phyloP scores from a whole-genome alignment of 1,140 invertebrate species.

The Procambarus clarkii region DNA sequence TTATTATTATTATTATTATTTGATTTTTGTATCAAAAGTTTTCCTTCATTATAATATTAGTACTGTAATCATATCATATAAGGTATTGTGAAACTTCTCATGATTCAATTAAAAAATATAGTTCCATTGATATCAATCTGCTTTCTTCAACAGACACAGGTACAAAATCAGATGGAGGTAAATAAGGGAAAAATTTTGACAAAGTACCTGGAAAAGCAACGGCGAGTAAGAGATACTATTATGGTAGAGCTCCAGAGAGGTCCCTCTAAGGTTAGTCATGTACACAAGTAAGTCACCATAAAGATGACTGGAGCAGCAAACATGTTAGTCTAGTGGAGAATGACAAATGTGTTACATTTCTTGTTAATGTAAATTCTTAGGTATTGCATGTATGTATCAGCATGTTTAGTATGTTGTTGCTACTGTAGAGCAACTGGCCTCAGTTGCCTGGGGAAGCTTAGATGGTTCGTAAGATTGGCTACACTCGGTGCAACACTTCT shows the following conservation, averaged over 20 bases:
- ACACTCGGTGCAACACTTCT: too few species aligned
- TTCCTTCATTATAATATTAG: too few species aligned
- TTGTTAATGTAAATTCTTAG: not conserved
- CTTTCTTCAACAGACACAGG: constrained; percentile 83
- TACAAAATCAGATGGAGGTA: constrained; percentile 84
- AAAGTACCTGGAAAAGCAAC: constrained; percentile 88
- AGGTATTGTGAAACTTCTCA: too few species aligned
- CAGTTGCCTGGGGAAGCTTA: too few species aligned
- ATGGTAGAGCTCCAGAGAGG: constrained; percentile 78
- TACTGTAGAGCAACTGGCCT: not conserved
- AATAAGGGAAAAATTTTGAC: constrained; percentile 85
- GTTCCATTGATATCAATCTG: constrained; percentile 35
- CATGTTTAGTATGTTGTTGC: not conserved
- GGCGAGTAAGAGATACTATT: constrained; percentile 84
- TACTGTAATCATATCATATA: too few species aligned
- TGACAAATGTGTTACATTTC: not conserved
- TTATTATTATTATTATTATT: too few species aligned
- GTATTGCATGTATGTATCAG: not conserved
- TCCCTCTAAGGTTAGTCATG: constrained; percentile 74
- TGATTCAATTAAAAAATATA: too few species aligned
- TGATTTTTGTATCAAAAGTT: too few species aligned
- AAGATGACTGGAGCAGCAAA: not conserved
- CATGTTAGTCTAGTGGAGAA: not conserved
- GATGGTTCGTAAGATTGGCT: too few species aligned
- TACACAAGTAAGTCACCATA: not conserved